These are phyloP conservation scores for Sceloporus undulatus DNA, from an alignment of 2,113 vertebrate species.

Conservation along the genomic window DNA sequence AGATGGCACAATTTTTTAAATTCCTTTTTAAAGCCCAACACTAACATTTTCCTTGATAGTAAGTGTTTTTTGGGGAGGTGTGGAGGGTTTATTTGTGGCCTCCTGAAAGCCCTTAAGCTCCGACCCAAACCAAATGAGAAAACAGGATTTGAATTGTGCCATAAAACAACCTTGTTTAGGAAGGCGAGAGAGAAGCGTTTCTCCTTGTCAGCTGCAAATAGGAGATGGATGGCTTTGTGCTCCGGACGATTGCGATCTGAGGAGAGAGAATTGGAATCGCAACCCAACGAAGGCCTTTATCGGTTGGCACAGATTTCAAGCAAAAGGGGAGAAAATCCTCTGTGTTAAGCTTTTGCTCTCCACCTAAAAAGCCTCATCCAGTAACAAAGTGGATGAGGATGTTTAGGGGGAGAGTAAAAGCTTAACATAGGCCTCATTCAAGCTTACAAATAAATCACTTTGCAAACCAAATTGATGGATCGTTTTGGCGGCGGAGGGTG, in stretches of 20 bases:
- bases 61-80: background rate
- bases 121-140: background rate
- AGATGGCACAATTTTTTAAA: constrained; percentile 9
- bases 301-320: too few relatives aligned
- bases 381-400: too few relatives aligned
- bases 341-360: too few relatives aligned
- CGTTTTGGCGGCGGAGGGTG: too few relatives aligned
- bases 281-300: accelerated
- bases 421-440: too few relatives aligned
- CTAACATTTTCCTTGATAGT: constrained; percentile 49
- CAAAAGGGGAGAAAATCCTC: too few relatives aligned
- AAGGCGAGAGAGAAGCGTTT: constrained; percentile 42
- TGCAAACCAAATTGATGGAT: too few relatives aligned
- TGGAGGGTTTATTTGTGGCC: constrained; percentile 22
- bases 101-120: constrained; percentile 8
- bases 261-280: background rate
- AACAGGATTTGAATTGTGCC: constrained; percentile 6
- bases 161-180: background rate
- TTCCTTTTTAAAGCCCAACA: background rate
- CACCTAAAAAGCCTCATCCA: too few relatives aligned
- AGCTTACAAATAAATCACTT: too few relatives aligned
- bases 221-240: constrained; percentile 53
- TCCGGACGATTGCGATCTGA: accelerated
- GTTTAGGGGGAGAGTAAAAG: too few relatives aligned
- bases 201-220: background rate